A percentile compares a stretch with the other conserved stretches of the same genome.
Conservation (phyloP, 2,113 vertebrate genomes). For the Nestor notabilis region DNA sequence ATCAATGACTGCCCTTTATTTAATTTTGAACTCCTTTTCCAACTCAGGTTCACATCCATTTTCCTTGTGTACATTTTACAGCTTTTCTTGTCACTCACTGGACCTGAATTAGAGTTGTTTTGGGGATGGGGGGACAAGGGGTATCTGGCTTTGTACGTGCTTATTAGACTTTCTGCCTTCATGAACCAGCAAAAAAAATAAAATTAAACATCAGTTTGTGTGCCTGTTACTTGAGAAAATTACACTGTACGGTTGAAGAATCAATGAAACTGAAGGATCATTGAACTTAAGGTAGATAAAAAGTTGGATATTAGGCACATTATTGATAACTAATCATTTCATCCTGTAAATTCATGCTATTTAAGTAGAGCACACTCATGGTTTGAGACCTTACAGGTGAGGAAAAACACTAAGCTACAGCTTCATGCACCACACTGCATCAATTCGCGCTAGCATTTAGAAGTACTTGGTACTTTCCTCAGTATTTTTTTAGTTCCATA, state of each 20-base stretch:
- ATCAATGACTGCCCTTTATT: neutral
- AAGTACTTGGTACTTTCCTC: neutral
- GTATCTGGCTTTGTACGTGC: neutral
- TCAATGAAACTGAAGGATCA: neutral
- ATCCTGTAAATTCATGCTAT: neutral
- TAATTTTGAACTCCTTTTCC: neutral
- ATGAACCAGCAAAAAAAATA: neutral
- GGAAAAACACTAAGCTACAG: neutral
- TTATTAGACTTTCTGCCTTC: neutral
- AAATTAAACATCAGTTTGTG: neutral
- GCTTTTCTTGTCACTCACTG: neutral
- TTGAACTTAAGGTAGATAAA: neutral
- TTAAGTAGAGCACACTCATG: neutral
- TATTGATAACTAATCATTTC: neutral
- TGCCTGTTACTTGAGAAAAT: neutral
- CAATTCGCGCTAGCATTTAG: neutral
- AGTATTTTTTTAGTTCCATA: neutral
- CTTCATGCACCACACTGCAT: neutral
- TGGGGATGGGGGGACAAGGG: neutral
- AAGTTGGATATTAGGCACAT: neutral
- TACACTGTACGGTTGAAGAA: neutral
- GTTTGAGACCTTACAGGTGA: neutral
- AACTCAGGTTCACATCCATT: neutral
- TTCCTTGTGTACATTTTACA: neutral
- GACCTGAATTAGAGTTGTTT: neutral